These are phyloP conservation scores for Cryptus viduatorius DNA, from an alignment of 2,888 invertebrate genomes.

Conservation along the genomic window DNA sequence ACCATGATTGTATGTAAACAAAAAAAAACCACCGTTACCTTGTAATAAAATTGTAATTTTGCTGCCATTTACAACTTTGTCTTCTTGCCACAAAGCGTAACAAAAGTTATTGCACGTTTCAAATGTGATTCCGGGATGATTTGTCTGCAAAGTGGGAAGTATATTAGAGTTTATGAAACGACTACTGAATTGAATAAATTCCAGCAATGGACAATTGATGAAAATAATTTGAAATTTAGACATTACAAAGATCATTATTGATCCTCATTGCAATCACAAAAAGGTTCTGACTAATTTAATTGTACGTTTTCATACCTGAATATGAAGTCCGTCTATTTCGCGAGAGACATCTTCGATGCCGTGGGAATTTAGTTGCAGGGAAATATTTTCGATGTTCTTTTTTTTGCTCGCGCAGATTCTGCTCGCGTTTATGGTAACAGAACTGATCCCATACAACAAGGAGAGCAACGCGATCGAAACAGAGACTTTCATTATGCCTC, in stretches of 20 bases:
- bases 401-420: slow-evolving; percentile 79
- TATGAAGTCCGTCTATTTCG: slow-evolving; percentile 73
- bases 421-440: slow-evolving; percentile 75
- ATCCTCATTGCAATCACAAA: neutral
- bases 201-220: neutral
- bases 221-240: neutral
- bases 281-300: neutral
- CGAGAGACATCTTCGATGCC: slow-evolving; percentile 74
- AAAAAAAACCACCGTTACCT: slow-evolving; percentile 86
- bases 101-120: slow-evolving; percentile 87
- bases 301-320: slow-evolving; percentile 68
- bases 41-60: slow-evolving; percentile 88
- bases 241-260: neutral
- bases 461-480: slow-evolving; percentile 77
- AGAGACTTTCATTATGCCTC: slow-evolving; percentile 80
- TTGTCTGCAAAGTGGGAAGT: slow-evolving; percentile 71
- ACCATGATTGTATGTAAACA: slow-evolving; percentile 36
- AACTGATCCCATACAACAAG: slow-evolving; percentile 76
- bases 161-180: neutral
- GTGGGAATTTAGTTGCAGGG: slow-evolving; percentile 74
- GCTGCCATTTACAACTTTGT: slow-evolving; percentile 86
- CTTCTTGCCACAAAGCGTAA: slow-evolving; percentile 90
- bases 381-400: slow-evolving; percentile 76
- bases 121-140: slow-evolving; percentile 75
- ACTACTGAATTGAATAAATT: slow-evolving; percentile 14